Percentiles rank a stretch among this genome's conserved stretches.
Evolutionary conservation across 2,888 invertebrate species (phyloP).

Genomic region (Pristionchus fissidentatus): DNA sequence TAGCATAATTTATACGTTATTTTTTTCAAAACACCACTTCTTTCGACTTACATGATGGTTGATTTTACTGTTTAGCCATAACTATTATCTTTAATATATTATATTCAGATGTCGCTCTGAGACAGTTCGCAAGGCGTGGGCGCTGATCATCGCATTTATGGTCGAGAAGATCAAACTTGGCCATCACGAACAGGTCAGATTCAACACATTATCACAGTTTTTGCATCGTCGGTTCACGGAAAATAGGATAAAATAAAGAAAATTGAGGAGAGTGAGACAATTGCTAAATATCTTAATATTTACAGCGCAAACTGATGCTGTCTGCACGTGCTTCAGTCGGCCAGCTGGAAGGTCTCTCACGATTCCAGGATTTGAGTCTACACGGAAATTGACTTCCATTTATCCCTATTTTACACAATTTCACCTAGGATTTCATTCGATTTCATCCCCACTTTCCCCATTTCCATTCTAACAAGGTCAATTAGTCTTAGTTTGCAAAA

Average conservation of each 20-base stretch:
- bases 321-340: slow-evolving; percentile 68
- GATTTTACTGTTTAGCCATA: not conserved
- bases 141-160: slow-evolving; percentile 74
- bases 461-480: too few relatives aligned
- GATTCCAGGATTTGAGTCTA: slow-evolving; percentile 13
- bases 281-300: slow-evolving; percentile 5
- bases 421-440: not conserved
- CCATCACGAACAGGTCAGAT: slow-evolving; percentile 73
- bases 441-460: not conserved
- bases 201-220: not conserved
- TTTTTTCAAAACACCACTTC: not conserved
- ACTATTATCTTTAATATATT: not conserved
- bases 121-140: slow-evolving; percentile 72
- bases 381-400: not conserved
- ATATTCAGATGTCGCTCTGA: slow-evolving; percentile 68
- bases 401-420: not conserved
- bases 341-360: slow-evolving; percentile 53
- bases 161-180: slow-evolving; percentile 74
- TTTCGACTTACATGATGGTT: too few relatives aligned
- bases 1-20: not conserved
- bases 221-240: too few relatives aligned
- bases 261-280: not conserved
- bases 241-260: not conserved
- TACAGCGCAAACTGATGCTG: slow-evolving; percentile 72
- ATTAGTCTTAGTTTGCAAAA: too few relatives aligned